Base-by-base conservation (phyloP, 53 echinoderm and acorn worm species). In the Echinarachnius parma region DNA sequence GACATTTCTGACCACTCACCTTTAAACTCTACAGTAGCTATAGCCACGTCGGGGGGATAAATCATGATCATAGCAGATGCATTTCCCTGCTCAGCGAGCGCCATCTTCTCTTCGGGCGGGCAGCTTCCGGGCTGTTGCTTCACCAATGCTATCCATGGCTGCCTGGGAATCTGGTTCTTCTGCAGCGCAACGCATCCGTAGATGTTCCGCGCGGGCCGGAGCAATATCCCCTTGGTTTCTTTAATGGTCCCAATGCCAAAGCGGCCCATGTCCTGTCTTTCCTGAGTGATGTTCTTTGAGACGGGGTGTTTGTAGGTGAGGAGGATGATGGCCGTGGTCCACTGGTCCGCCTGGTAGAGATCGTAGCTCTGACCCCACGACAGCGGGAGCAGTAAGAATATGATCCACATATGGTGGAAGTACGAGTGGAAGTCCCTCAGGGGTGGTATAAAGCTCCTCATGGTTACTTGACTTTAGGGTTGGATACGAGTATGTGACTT, bases 41-140 rank as follows among this genome's bases (percentile, higher is more conserved):
- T 19, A 9, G 30, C 32, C 10, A 53, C 52, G 8, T 69, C 70
- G 1, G 52, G 70, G 21, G 70, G 53, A 53, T 69, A 53, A 13
- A 69, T 75, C 39, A 81, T 75, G 14, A 81, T 34, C 9, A 81
- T 30, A 28, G 82, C 82, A 1, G 82, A 81, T 20, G 82, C 82
- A 16, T 81, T 81, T 19, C 62, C 82, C 21, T 62, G 52, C 31
- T 81, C 62, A 2, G 82, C 82, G 28, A 62, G 53, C 42, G 52
- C 52, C 37, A 81, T 52, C 35, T 81, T 81, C 44, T 75, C 82
- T 21, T 69, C 70, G 2, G 70, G 70, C 2, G 53, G 30, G 26
- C 70, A 69, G 28, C 53, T 69, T 15, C 70, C 70, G 23, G 24
- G 53, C 15, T 69, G 53, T n/a, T n/a, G n/a, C n/a, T 57, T 57